These are phyloP conservation scores for Kryptolebias marmoratus DNA, from an alignment of 2,113 vertebrate genomes.

Conservation along the genomic window DNA sequence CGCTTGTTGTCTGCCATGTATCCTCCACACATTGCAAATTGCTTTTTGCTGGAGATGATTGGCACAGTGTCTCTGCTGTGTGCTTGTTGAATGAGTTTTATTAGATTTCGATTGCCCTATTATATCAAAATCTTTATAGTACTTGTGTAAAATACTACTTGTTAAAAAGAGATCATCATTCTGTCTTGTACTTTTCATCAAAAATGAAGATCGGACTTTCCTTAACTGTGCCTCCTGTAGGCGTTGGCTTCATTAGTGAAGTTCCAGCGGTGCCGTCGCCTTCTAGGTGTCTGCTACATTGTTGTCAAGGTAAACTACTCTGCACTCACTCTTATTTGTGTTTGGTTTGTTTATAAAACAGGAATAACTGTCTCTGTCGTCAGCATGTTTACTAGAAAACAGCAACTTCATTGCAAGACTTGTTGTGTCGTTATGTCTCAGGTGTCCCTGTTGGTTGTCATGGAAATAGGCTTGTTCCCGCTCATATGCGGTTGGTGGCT, in stretches of 20 bases:
- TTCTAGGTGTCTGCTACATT: conserved; percentile 96
- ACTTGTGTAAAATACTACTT: neutral
- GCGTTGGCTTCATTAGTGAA: conserved; percentile 91
- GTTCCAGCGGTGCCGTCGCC: conserved; percentile 90
- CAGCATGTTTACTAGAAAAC: conserved; percentile 7
- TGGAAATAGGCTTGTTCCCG: conserved; percentile 96
- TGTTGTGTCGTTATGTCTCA: conserved; percentile 53
- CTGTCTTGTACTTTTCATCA: neutral
- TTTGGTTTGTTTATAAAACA: neutral
- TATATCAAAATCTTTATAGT: no score
- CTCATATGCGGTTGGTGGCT: conserved; percentile 99
- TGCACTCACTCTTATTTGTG: neutral
- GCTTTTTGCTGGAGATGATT: neutral
- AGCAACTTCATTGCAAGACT: conserved; percentile 1
- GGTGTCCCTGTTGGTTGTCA: conserved; percentile 95
- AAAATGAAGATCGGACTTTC: conserved; percentile 34
- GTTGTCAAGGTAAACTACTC: conserved; percentile 91
- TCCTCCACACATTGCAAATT: conserved; percentile 78
- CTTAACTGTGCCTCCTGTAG: conserved; percentile 81
- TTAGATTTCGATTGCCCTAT: neutral
- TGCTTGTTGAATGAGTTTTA: neutral
- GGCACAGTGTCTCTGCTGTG: neutral
- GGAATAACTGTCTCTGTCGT: conserved; percentile 8
- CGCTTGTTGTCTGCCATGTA: conserved; percentile 94
- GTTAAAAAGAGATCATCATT: neutral